Evolutionary conservation across 2,113 vertebrate species (phyloP).

Genomic region (Pica pica): DNA sequence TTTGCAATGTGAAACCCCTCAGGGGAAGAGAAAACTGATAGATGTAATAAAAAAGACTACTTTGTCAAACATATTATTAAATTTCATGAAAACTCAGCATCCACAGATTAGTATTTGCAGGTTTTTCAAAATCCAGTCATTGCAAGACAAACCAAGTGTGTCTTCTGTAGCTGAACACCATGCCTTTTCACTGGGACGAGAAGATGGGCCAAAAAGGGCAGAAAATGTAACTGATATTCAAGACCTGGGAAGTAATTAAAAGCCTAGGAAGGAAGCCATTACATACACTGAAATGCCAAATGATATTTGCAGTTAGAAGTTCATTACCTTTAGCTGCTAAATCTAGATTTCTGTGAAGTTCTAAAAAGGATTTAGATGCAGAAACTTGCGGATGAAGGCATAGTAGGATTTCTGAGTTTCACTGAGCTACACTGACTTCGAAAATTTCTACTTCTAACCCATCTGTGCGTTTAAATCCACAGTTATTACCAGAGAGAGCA

Average conservation of each 20-base stretch:
- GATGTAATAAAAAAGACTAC: neutral
- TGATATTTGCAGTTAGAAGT: neutral
- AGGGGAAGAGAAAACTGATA: neutral
- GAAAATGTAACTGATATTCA: neutral
- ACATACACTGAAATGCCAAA: neutral
- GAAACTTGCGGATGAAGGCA: neutral
- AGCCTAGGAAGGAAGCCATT: neutral
- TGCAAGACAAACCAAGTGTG: neutral
- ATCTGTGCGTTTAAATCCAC: neutral
- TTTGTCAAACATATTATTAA: neutral
- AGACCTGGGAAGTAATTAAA: neutral
- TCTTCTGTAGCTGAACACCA: neutral
- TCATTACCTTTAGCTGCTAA: neutral
- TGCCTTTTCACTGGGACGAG: neutral
- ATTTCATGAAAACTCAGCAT: neutral
- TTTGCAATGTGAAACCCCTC: neutral
- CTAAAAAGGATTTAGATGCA: neutral
- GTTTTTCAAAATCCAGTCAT: neutral
- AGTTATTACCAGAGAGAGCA: neutral
- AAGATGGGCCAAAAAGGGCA: neutral
- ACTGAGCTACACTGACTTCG: rapidly evolving
- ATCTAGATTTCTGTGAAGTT: neutral
- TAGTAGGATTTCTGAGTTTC: neutral
- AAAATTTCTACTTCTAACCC: neutral
- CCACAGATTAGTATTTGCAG: neutral